Evolutionary conservation across 2,797 vertebrate genomes (phyloP), one percentile per base, ranked within the genome.

Genomic region (Loris lydekkerianus): DNA sequence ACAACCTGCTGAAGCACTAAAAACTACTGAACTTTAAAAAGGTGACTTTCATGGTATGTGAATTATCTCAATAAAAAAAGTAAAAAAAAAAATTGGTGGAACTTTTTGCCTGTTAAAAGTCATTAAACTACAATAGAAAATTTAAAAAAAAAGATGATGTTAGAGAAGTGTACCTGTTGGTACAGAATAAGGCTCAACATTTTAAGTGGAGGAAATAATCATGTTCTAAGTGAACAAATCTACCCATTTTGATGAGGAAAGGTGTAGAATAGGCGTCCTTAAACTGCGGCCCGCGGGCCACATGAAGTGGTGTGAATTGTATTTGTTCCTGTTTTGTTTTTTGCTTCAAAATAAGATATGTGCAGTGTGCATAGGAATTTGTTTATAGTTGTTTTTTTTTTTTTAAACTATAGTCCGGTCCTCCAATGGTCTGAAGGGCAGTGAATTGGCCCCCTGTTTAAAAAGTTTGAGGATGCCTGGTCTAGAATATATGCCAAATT

Each of bases 141-240:
- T 40, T 14, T 37, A 21, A 3, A 34, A 10, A 85, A 65, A n/a
- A n/a, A 21, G 46, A 29, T 43, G 25, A 21, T 75, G 37, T 60
- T 83, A 86, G 56, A 80, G n/a, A 75, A 93, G 80, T 49, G 9
- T 61, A 61, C 20, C 56, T 83, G 15, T 20, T 60, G 73, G 49
- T 46, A 95, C 31, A 46, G 25, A 93, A 49, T 93, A 94, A 90
- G 15, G 18, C 58, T 75, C 46, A 67, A 29, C n/a, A 86, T 87
- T 91, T 69, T 58, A n/a, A 72, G 27, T 4, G 10, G 5, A 15
- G 4, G 4, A 5, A 49, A 69, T 10, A 87, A 53, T 83, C 37
- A 34, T 25, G 2, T 49, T 53, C 34, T 73, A 60, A 89, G 27
- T 65, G 31, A 93, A 46, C 27, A 83, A 84, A 76, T 65, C 49